phyloP scores from a whole-genome alignment of 1,140 invertebrate genomes.

The Medauroidea extradentata region DNA sequence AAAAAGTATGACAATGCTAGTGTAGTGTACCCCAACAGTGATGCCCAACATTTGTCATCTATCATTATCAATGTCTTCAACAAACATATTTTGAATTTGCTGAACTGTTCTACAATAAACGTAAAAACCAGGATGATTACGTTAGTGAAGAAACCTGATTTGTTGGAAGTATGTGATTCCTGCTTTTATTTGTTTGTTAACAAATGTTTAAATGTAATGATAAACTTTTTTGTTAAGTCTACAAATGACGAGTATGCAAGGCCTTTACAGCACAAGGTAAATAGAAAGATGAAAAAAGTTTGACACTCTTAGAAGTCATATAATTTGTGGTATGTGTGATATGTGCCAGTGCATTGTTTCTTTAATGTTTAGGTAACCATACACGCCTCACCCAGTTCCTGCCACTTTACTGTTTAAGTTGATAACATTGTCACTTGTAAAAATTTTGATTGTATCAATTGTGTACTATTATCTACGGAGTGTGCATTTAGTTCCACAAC shows the following conservation, averaged over 20 bases:
- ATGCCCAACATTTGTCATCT: neutral
- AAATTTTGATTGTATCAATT: no score
- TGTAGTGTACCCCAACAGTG: neutral
- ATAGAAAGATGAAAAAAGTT: no score
- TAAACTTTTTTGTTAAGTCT: neutral
- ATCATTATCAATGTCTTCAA: neutral
- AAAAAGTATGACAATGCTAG: neutral
- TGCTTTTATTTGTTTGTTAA: neutral
- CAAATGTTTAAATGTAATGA: neutral
- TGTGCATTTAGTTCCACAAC: no score
- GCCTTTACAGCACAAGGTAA: no score
- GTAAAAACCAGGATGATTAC: neutral
- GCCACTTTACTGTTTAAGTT: no score
- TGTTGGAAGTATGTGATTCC: neutral
- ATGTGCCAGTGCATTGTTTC: no score
- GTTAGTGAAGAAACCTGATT: neutral
- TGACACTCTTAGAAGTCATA: no score
- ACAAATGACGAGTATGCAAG: neutral
- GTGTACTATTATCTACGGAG: no score
- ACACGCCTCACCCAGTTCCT: no score
- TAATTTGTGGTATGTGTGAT: no score
- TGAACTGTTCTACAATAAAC: neutral
- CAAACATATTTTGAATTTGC: neutral
- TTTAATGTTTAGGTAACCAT: no score
- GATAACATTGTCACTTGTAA: no score